Conservation (phyloP, 1,140 invertebrate species). For the Anoplophora glabripennis region DNA sequence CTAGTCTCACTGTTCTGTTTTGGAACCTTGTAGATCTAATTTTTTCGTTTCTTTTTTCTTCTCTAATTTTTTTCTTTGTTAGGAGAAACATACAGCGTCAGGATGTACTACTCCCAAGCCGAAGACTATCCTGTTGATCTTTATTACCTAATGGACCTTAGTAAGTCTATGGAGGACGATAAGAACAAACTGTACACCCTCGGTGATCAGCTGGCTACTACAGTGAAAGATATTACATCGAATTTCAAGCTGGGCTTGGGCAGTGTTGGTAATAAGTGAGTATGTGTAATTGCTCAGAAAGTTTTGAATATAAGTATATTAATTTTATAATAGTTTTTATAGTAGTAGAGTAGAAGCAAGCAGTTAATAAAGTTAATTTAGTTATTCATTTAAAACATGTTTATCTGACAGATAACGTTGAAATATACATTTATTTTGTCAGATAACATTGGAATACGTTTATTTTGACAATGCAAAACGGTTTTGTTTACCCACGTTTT, state of each 20-base stretch:
- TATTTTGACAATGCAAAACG: background rate
- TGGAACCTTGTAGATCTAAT: background rate
- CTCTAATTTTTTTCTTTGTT: background rate
- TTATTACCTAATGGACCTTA: conserved; percentile 86
- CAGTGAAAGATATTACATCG: conserved; percentile 74
- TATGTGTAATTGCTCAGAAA: too few relatives aligned
- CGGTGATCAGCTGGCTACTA: conserved; percentile 60
- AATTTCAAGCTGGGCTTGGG: conserved; percentile 84
- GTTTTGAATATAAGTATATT: too few relatives aligned
- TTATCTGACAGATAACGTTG: too few relatives aligned
- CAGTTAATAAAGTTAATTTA: too few relatives aligned
- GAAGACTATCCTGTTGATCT: conserved; percentile 85
- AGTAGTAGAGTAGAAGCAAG: background rate
- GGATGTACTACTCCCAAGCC: conserved; percentile 63
- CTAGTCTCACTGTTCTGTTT: background rate
- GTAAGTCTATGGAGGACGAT: conserved; percentile 73
- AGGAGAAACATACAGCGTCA: conserved; percentile 65
- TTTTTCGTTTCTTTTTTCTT: too few relatives aligned
- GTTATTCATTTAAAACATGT: too few relatives aligned
- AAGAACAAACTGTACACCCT: conserved; percentile 65
- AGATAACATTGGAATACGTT: too few relatives aligned
- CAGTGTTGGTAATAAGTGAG: conserved; percentile 80
- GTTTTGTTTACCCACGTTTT: too few relatives aligned
- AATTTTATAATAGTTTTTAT: conserved; percentile 3
- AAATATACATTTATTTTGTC: too few relatives aligned